Evolutionary conservation across 1,140 invertebrate species (phyloP).

Genomic region (Thaumetopoea pityocampa): DNA sequence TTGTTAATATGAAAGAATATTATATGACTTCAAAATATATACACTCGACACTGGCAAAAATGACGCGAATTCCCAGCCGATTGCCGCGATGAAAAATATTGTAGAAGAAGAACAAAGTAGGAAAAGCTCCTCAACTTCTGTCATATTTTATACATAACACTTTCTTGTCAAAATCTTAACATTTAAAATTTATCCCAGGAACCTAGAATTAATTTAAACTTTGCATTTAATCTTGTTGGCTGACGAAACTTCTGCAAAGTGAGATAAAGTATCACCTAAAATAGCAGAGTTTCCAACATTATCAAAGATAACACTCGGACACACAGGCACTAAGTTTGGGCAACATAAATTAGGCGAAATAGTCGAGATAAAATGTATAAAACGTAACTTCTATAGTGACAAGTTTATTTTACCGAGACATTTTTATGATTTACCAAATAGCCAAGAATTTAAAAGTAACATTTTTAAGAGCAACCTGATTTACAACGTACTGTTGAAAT

Average conservation of each 20-base stretch:
- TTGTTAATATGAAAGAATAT: no score
- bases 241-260: conserved; percentile 58
- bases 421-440: no score
- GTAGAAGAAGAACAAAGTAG: neutral
- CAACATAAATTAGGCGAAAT: conserved; percentile 2
- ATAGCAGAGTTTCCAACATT: conserved; percentile 48
- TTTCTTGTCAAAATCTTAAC: conserved; percentile 30
- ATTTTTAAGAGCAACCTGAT: no score
- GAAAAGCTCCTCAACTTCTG: conserved; percentile 2
- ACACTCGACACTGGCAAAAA: no score
- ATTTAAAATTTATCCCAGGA: conserved; percentile 31
- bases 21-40: no score
- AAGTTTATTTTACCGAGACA: no score
- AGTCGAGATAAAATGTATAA: no score
- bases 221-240: conserved; percentile 69
- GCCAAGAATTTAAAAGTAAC: no score
- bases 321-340: conserved; percentile 14
- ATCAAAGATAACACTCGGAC: conserved; percentile 44
- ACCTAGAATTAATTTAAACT: conserved; percentile 70
- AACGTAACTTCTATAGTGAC: no score
- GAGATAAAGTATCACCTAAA: conserved; percentile 66
- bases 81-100: neutral
- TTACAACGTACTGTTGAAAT: no score
- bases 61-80: no score
- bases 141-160: conserved; percentile 33